Conservation (phyloP, 2,888 invertebrate species). For the Cheilosia variabilis region DNA sequence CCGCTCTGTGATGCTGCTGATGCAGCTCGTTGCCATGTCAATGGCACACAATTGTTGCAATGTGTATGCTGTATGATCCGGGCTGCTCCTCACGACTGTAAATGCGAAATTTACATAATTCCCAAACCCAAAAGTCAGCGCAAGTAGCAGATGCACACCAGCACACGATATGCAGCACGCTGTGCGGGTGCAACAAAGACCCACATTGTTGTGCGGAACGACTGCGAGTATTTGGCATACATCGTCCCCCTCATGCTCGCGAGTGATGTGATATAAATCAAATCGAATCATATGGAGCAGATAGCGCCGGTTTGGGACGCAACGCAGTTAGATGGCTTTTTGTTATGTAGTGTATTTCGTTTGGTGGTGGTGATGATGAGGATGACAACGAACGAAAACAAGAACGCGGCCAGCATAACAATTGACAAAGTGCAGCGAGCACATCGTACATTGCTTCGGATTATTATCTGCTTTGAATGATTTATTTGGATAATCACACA, state of each 20-base stretch:
- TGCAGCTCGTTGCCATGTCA: slow-evolving; percentile 23
- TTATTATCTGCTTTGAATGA: slow-evolving; percentile 72
- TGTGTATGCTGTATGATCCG: slow-evolving; percentile 13
- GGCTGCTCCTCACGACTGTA: slow-evolving; percentile 16
- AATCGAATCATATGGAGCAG: slow-evolving; percentile 63
- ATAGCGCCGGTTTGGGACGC: background rate
- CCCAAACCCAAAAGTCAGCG: slow-evolving; percentile 52
- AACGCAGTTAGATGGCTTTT: slow-evolving; percentile 51
- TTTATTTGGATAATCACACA: slow-evolving; percentile 65
- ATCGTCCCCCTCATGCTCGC: slow-evolving; percentile 1
- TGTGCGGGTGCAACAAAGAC: slow-evolving; percentile 67
- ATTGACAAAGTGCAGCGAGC: slow-evolving; percentile 70
- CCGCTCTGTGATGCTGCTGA: background rate
- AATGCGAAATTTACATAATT: slow-evolving; percentile 70
- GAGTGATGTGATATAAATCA: slow-evolving; percentile 67
- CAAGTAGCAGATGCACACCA: slow-evolving; percentile 22
- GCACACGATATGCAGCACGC: background rate
- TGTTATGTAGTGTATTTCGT: slow-evolving; percentile 2
- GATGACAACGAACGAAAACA: slow-evolving; percentile 68
- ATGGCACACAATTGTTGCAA: slow-evolving; percentile 4
- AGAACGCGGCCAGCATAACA: slow-evolving; percentile 73
- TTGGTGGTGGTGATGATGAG: slow-evolving; percentile 55
- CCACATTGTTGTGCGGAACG: slow-evolving; percentile 54
- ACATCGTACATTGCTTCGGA: slow-evolving; percentile 66
- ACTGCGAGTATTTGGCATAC: background rate